Base-by-base conservation (phyloP, 2,888 invertebrate genomes). In the Geotrupes spiniger region DNA sequence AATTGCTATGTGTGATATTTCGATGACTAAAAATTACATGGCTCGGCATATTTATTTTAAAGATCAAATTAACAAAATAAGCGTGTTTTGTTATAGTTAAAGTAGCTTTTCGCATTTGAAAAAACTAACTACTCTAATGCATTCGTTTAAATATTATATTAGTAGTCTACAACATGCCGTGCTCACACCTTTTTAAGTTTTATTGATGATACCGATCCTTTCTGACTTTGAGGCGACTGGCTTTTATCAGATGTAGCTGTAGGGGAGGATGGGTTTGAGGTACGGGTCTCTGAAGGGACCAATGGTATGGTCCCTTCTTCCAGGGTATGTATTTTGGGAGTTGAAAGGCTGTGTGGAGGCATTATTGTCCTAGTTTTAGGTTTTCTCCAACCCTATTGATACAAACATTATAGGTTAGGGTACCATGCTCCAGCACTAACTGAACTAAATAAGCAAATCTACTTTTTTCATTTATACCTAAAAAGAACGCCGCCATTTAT, bases 341-440 rank as follows among this genome's bases (percentile, higher is more conserved):
- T 77, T 60, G 76, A 71, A 58, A 76, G 73, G 68, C 74, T 75
- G 70, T 76, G 72, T 71, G 76, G 68, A 64, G 85, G 85, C 84
- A 85, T 81, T 75, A 85, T 82, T 68, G 85, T 85, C 70, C 86
- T 82, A 63, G 83, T 83, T 76, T 85, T 85, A 70, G 85, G 85
- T 76, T 85, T 86, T 77, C 85, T 84, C 86, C 86, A 86, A 64
- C 84, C 85, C 86, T 86, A 76, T 67, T 55, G 68, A 68, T 66
- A 68, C 55, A 65, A 64, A 63, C 55, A 62, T 40, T 39, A 39
- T 41, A 51, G 51, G 55, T 62, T 62, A 62, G 57, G 57, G 56
- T 6, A 49, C 48, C 59, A 61, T 58, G 59, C 59, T 52, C 25
- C 15, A 38, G 46, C 36, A 31, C 40, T 40, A 46, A 40, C 15